A percentile compares a stretch with the other conserved stretches of the same genome.
These are phyloP conservation scores for Lichenostomus cassidix DNA, from an alignment of 2,113 vertebrate genomes.

Conservation along the genomic window DNA sequence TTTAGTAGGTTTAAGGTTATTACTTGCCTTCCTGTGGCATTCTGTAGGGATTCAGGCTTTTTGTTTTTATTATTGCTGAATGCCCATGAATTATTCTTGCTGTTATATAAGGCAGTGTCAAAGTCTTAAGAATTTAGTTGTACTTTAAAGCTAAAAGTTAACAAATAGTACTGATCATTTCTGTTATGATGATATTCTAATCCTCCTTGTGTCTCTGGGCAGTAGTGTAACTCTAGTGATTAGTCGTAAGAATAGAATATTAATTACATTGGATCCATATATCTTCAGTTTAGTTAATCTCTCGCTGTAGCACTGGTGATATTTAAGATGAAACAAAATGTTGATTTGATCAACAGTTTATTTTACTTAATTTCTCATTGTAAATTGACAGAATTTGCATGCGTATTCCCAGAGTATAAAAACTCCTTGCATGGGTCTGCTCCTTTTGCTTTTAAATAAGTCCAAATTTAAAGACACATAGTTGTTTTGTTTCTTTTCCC, in stretches of 20 bases:
- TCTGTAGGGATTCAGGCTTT: background rate
- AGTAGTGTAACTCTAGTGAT: background rate
- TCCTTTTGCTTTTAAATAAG: background rate
- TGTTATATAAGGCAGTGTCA: background rate
- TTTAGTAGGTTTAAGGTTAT: background rate
- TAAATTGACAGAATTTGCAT: background rate
- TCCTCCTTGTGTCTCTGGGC: background rate
- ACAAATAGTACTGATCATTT: background rate
- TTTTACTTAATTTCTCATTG: background rate
- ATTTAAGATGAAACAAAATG: background rate
- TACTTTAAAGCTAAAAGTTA: background rate
- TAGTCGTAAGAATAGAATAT: background rate
- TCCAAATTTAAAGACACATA: background rate
- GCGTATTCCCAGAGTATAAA: background rate
- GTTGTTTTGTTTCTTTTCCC: background rate
- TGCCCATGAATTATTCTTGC: background rate
- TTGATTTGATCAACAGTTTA: background rate
- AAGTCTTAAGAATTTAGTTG: background rate
- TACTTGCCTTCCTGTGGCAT: background rate
- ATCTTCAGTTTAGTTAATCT: background rate
- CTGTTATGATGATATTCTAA: background rate
- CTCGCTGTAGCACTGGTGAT: background rate
- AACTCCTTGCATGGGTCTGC: background rate
- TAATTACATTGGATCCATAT: background rate
- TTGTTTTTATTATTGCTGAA: background rate